phyloP scores from a whole-genome alignment of 1,140 invertebrate genomes.

The Aleiodes sp. region DNA sequence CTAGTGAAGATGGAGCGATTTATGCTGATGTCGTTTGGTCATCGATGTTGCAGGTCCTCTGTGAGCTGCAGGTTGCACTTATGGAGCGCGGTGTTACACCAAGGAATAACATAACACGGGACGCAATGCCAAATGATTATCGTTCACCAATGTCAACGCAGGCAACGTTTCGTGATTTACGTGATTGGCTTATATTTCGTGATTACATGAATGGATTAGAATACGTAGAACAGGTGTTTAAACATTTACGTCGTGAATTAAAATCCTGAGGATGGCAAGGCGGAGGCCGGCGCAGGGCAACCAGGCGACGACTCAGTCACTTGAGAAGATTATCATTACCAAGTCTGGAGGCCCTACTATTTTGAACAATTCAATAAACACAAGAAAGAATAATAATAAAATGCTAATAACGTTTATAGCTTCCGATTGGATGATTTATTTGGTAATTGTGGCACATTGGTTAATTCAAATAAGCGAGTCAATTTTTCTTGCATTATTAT shows the following conservation, averaged over 20 bases:
- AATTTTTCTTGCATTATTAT: too few relatives aligned
- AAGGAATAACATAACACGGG: constrained; percentile 65
- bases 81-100: constrained; percentile 65
- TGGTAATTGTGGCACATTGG: too few relatives aligned
- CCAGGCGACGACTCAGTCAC: constrained; percentile 49
- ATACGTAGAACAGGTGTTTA: constrained; percentile 69
- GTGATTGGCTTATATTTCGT: constrained; percentile 74
- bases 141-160: constrained; percentile 56
- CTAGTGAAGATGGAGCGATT: background rate
- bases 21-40: background rate
- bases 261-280: constrained; percentile 53
- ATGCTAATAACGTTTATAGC: background rate
- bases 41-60: constrained; percentile 63
- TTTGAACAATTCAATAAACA: too few relatives aligned
- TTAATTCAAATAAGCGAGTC: too few relatives aligned
- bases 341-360: constrained; percentile 35
- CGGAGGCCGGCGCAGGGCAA: constrained; percentile 50
- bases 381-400: too few relatives aligned
- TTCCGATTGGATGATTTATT: background rate
- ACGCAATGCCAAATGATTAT: constrained; percentile 68
- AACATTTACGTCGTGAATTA: constrained; percentile 53
- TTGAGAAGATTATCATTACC: constrained; percentile 39
- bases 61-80: constrained; percentile 69
- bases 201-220: constrained; percentile 74
- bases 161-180: constrained; percentile 64